These are phyloP conservation scores for Podargus strigoides DNA, from an alignment of 2,797 vertebrate genomes.

Conservation along the genomic window DNA sequence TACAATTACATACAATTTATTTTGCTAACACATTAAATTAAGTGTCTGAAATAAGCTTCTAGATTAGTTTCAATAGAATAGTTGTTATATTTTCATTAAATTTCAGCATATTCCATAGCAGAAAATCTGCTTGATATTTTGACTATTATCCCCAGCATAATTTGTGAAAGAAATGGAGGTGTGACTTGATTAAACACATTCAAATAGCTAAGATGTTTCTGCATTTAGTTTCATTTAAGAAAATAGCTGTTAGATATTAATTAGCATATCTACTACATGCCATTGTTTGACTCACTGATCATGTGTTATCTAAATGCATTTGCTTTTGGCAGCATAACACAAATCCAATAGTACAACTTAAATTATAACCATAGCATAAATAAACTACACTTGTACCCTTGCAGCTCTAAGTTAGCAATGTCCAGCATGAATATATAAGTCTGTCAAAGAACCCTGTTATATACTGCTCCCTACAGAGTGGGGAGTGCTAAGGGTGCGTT, in stretches of 20 bases:
- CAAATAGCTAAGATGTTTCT: conserved; percentile 26
- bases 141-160: conserved; percentile 19
- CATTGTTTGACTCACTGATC: conserved; percentile 17
- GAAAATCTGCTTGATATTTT: conserved; percentile 40
- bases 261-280: conserved; percentile 42
- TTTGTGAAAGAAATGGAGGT: conserved; percentile 41
- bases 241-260: conserved; percentile 59
- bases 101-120: conserved; percentile 5
- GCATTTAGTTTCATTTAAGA: conserved; percentile 48
- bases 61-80: conserved; percentile 43
- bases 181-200: conserved; percentile 39
- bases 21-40: conserved; percentile 52
- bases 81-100: conserved; percentile 44
- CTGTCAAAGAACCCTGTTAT: background rate
- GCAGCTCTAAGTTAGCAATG: background rate
- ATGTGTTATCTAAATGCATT: conserved; percentile 24
- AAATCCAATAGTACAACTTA: background rate
- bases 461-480: background rate
- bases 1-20: conserved; percentile 36
- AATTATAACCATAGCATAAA: background rate
- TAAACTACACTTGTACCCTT: background rate
- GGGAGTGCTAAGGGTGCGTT: background rate
- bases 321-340: conserved; percentile 19
- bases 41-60: conserved; percentile 47
- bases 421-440: background rate